Evolutionary conservation across 2,113 vertebrate genomes (phyloP), one percentile per base, ranked within the genome.

Genomic region (Anoplopoma fimbria): DNA sequence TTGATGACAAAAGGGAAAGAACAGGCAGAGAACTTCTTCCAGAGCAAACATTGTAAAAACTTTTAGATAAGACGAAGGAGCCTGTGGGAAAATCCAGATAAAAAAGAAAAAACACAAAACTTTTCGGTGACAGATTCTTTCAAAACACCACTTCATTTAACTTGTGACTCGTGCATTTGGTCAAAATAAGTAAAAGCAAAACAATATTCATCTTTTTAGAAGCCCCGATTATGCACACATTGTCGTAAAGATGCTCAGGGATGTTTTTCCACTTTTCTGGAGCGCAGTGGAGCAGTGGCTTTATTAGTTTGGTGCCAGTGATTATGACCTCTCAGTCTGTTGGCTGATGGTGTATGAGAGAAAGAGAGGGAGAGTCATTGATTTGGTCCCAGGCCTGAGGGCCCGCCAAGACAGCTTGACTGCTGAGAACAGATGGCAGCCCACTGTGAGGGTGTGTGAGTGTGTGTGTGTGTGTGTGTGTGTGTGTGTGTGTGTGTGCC

Each of bases 391-490:
- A 84, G 81, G 81, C 89, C 88, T 69, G 78, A 76, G 86, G 82
- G 84, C 62, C 85, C 92, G 90, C 92, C 87, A 91, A 85, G 86
- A 86, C 88, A 92, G 88, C 84, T 91, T 91, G 86, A 89, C 91
- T 92, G 89, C 88, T 83, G 89, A 89, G 90, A 93, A 86, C 93
- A 94, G 93, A 94, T 92, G 93, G 92, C 77, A 55, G 78, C 80
- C 83, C 47, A 45, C 67, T 10, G 75, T 65, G 83, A 51, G 81
- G 10, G 61, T 78, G 73, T 38, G 60, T 51, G 81, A 53, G 53
- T 69, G 77, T 49, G 78, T 36, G 34, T 38, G 29, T 57, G 70
- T 81, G 69, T 64, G 82, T 63, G 73, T 25, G 69, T 71, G 69
- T 47, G 57, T 69, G 86, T 51, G 49, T 67, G 65, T 33, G 75